These are phyloP conservation scores for Mesitornis unicolor DNA, from an alignment of 2,113 vertebrate species.

Conservation along the genomic window DNA sequence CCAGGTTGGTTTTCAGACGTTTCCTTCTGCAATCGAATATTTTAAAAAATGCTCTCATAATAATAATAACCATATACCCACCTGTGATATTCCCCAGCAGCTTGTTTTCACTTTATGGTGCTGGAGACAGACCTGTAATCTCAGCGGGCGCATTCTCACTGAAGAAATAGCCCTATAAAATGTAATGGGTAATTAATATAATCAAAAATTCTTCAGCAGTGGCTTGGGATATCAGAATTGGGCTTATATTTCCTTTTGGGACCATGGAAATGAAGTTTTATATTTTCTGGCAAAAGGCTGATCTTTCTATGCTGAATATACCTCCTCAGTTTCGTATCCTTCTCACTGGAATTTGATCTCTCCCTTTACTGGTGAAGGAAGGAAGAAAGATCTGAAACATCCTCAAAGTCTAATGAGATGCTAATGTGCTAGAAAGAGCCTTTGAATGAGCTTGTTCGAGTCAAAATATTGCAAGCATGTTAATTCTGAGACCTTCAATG, in stretches of 20 bases:
- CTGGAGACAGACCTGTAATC: background rate
- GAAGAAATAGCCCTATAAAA: conserved; percentile 48
- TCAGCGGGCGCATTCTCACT: background rate
- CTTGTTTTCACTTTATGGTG: conserved; percentile 7
- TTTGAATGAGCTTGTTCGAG: conserved; percentile 13
- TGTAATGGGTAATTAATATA: conserved; percentile 39
- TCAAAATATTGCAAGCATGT: conserved; percentile 17
- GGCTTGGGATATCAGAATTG: background rate
- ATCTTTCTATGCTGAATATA: background rate
- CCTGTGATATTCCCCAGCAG: background rate
- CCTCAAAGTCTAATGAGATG: background rate
- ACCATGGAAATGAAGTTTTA: conserved; percentile 4
- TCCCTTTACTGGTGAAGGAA: background rate
- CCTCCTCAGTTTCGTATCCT: background rate
- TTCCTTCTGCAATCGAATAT: background rate
- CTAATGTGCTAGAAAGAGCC: background rate
- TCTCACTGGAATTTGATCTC: background rate
- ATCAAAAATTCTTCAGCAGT: background rate
- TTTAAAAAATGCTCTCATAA: background rate
- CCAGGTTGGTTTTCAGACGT: background rate
- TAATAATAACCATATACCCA: background rate
- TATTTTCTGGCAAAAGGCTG: background rate
- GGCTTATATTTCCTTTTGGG: background rate
- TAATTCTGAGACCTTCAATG: conserved; percentile 21
- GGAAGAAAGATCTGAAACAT: background rate